Evolutionary conservation across 2,113 vertebrate genomes (phyloP).

Genomic region (Thryonomys swinderianus): DNA sequence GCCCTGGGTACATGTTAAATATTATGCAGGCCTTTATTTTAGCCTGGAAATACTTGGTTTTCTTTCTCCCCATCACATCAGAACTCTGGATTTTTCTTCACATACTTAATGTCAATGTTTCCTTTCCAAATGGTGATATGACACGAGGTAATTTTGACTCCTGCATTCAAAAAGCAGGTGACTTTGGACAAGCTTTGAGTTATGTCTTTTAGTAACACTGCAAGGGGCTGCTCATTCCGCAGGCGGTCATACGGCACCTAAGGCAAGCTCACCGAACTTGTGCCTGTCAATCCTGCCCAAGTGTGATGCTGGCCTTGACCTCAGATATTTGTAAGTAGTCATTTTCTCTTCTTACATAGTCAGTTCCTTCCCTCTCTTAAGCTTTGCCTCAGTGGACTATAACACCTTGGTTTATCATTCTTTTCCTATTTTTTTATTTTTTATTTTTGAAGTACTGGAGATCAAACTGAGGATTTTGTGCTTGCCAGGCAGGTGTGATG

Average conservation of each 20-base stretch:
- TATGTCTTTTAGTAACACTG: neutral
- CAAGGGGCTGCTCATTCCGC: neutral
- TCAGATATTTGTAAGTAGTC: neutral
- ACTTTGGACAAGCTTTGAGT: neutral
- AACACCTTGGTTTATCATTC: neutral
- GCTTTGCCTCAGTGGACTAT: neutral
- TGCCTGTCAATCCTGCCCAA: neutral
- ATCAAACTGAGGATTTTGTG: too few relatives aligned
- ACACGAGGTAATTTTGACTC: neutral
- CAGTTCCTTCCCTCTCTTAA: neutral
- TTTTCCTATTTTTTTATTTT: neutral
- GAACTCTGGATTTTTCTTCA: neutral
- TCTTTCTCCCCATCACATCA: neutral
- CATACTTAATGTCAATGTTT: neutral
- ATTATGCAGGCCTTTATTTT: neutral
- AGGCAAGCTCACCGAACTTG: neutral
- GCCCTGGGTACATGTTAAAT: neutral
- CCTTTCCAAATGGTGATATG: neutral
- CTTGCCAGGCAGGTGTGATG: too few relatives aligned
- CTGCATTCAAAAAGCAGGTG: neutral
- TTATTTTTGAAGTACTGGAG: too few relatives aligned
- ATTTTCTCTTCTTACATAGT: neutral
- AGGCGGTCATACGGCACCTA: neutral
- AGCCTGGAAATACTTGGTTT: neutral
- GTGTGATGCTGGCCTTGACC: neutral